phyloP scores from a whole-genome alignment of 1,140 invertebrate species.

The Watersipora subatra region DNA sequence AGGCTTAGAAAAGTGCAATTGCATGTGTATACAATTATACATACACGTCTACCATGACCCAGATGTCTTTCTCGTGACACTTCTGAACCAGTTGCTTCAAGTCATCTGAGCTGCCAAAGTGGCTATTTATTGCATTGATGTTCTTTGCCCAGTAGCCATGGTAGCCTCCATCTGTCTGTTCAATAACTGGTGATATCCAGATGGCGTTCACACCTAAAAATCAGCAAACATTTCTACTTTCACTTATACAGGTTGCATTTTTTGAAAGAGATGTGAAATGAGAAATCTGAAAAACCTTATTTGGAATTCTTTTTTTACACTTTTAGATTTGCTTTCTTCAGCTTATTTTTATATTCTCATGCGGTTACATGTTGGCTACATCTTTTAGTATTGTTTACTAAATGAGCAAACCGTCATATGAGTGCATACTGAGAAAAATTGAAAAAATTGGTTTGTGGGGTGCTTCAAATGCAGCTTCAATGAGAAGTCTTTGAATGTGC shows the following conservation, averaged over 20 bases:
- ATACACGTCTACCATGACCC: slow-evolving; percentile 21
- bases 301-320: background rate
- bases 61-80: slow-evolving; percentile 17
- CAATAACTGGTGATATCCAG: slow-evolving; percentile 18
- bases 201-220: slow-evolving; percentile 18
- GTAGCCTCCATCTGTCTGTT: slow-evolving; percentile 14
- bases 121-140: slow-evolving; percentile 13
- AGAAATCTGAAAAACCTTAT: background rate
- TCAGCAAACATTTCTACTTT: background rate
- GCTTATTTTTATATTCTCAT: background rate
- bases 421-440: no score
- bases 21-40: slow-evolving; percentile 7
- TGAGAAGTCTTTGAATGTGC: no score
- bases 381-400: no score
- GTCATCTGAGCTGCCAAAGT: slow-evolving; percentile 15
- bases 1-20: no score
- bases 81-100: slow-evolving; percentile 11
- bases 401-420: no score
- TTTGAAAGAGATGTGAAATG: background rate
- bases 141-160: slow-evolving; percentile 21
- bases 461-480: no score
- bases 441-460: no score
- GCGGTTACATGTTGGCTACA: no score
- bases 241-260: background rate
- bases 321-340: background rate